Percentiles rank a stretch among this genome's conserved stretches.
Conservation (phyloP, 1,140 invertebrate species). For the Camponotus pennsylvanicus region DNA sequence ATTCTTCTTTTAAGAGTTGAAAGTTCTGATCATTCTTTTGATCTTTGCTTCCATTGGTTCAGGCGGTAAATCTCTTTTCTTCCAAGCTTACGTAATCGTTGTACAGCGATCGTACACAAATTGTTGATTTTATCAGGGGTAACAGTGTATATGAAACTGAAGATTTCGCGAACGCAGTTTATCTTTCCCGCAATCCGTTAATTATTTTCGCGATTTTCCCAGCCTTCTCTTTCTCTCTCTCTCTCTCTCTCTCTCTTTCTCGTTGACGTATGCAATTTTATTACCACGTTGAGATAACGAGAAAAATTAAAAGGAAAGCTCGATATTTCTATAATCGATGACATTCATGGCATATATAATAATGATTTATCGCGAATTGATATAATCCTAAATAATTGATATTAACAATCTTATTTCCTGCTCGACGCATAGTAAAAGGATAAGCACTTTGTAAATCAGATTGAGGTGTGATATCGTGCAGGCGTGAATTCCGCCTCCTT, state of each 20-base stretch:
- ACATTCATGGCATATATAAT: not conserved
- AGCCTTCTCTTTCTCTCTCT: not conserved
- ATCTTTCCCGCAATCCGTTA: not conserved
- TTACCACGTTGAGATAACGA: no score
- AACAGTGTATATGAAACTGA: not conserved
- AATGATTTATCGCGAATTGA: not conserved
- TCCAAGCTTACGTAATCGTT: constrained; percentile 8
- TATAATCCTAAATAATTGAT: no score
- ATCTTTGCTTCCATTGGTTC: not conserved
- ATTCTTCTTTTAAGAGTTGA: no score
- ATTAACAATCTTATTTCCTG: no score
- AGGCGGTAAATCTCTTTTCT: not conserved
- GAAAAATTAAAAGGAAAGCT: not conserved
- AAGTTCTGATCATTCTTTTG: no score
- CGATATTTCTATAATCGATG: not conserved
- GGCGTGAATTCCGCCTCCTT: not conserved
- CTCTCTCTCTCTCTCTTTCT: not conserved
- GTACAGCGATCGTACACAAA: not conserved
- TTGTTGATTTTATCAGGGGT: not conserved
- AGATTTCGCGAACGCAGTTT: not conserved
- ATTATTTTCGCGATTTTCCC: constrained; percentile 15
- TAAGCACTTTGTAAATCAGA: not conserved
- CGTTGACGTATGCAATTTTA: not conserved
- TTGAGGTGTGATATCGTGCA: not conserved
- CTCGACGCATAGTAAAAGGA: not conserved